Evolutionary conservation across 2,113 vertebrate genomes (phyloP).

Genomic region (Ammodramus savannarum): DNA sequence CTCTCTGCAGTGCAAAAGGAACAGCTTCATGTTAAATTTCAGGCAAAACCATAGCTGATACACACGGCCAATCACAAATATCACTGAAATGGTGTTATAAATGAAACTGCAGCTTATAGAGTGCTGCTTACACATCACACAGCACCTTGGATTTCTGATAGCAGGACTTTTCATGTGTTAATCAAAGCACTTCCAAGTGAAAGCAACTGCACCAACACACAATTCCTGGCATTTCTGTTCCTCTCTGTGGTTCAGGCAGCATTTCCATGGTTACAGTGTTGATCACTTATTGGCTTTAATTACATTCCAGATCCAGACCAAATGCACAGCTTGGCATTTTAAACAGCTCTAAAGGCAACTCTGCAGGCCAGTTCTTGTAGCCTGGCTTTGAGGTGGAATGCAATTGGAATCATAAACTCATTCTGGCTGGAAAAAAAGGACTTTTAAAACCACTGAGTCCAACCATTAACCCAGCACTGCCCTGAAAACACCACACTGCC

Average conservation of each 20-base stretch:
- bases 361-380: not conserved
- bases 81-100: not conserved
- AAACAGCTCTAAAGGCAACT: not conserved
- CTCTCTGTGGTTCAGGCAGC: not conserved
- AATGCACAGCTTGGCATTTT: not conserved
- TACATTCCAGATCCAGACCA: not conserved
- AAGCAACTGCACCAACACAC: not conserved
- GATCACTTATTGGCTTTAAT: not conserved
- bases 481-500: not conserved
- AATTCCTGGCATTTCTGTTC: not conserved
- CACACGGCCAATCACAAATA: not conserved
- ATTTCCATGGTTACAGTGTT: conserved; percentile 27
- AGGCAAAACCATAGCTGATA: not conserved
- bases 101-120: not conserved
- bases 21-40: not conserved
- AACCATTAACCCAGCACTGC: not conserved
- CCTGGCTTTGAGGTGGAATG: not conserved
- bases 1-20: not conserved
- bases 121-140: not conserved
- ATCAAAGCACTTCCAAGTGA: not conserved
- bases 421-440: not conserved
- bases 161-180: not conserved
- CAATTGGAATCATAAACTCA: not conserved
- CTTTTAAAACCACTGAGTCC: not conserved
- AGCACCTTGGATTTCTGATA: not conserved